Base-by-base conservation (phyloP, 1,140 invertebrate genomes). In the Caenorhabditis briggsae region DNA sequence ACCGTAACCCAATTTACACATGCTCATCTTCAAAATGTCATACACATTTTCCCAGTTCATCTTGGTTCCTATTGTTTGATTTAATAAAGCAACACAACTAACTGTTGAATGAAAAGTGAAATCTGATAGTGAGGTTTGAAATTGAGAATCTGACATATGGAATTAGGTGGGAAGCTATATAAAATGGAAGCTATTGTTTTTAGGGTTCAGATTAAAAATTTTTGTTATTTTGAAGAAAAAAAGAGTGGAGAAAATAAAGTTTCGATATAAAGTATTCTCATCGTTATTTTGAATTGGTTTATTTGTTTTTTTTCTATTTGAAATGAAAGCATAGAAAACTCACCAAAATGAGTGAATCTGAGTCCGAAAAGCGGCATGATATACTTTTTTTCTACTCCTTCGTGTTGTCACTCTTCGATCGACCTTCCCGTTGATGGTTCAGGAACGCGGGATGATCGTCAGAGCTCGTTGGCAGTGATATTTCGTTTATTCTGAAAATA, bases 321-420 rank as follows among this genome's bases (percentile, higher is more conserved):
- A 58, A 58, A n/a, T 18, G 16, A 3, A 58, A n/a, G 2, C n/a
- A 18, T 8, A 2, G 25, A 50, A 50, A 23, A 78, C 70, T 78
- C 33, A 78, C 70, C 70, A 50, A 78, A 78, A 78, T 78, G 70
- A 78, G 70, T 78, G 46, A 78, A 78, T 78, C 70, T n/a, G 70
- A 78, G 70, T 12, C 70, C 70, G n/a, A 78, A 78, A 78, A 78
- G 70, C 46, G 70, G 70, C 70, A 78, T 78, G 2, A 12, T 50
- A 0, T 50, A 12, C n/a, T 12, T 50, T 50, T 50, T 53, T 50
- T 50, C n/a, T 41, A 25, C 12, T n/a, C n/a, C 33, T 78, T 78
- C 70, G 70, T 78, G 25, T n/a, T 9, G 20, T n/a, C n/a, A 78
- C 70, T 50, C 25, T 25, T 78, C 70, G 46, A 50, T 78, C 70